Conservation (phyloP, 2,113 vertebrate species). For the Tupaia tana region DNA sequence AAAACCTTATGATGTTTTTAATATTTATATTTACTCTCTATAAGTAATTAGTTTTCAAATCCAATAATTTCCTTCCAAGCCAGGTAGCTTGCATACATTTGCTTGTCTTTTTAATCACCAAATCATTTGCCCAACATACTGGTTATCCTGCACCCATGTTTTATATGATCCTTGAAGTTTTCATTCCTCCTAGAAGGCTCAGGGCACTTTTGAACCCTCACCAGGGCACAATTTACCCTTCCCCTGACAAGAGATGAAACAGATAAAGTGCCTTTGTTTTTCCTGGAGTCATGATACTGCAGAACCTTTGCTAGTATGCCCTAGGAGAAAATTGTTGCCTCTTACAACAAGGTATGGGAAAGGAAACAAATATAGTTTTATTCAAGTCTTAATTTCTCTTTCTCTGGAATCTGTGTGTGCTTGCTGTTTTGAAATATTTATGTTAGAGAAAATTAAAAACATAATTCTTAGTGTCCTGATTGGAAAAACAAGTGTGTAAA, state of each 20-base stretch:
- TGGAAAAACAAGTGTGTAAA: conserved; percentile 12
- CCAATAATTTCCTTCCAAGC: conserved; percentile 26
- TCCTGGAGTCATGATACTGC: neutral
- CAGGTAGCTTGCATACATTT: neutral
- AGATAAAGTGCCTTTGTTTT: neutral
- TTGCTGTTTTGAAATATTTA: conserved; percentile 39
- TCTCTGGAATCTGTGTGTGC: neutral
- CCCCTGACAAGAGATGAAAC: neutral
- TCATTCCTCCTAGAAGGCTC: neutral
- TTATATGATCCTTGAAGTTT: neutral
- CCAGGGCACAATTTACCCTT: neutral
- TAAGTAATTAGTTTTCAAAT: conserved; percentile 32
- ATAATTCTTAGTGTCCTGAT: neutral
- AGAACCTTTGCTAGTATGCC: neutral
- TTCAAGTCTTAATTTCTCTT: neutral
- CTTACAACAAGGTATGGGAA: neutral
- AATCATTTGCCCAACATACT: conserved; percentile 7
- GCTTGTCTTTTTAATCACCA: conserved; percentile 7
- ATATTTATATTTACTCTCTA: conserved; percentile 31
- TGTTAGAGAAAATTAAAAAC: neutral
- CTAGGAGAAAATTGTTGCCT: conserved; percentile 13
- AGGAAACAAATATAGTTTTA: neutral
- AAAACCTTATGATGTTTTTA: neutral
- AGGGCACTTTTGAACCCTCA: neutral
- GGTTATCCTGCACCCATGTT: conserved; percentile 7